Base-by-base conservation (phyloP, 2,888 invertebrate species). In the Digitonthophagus gazella region DNA sequence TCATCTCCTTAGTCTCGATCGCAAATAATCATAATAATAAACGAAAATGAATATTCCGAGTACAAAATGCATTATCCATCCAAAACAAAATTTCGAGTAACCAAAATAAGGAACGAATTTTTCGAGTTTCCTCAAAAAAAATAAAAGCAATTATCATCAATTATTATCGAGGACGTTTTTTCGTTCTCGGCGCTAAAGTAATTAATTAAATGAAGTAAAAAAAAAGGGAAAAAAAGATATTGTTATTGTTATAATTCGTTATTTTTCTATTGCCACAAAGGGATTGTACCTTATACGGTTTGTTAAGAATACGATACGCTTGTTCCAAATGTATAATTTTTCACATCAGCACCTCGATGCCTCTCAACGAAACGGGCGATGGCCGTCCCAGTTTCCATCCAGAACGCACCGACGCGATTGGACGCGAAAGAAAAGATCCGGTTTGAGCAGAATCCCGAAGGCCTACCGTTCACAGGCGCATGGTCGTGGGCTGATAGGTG, bases 271-370 rank as follows among this genome's bases (percentile, higher is more conserved):
- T 78, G 28, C 28, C 28, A 44, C 28, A 44, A 44, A 44, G 28
- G 28, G 28, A 44, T 44, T 44, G 28, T 44, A 44, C 28, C 28
- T 44, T 44, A 44, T 44, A 64, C 63, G 28, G 28, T 44, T 44
- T 44, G 28, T 44, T 44, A 44, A 44, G 6, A 44, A 44, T 44
- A 44, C 28, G 28, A 73, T 75, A 75, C 78, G 79, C 80, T 80
- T 79, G 77, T 79, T 79, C 78, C 73, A 77, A 76, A 75, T 73
- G 75, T 78, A 78, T 79, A 76, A 79, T 78, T 79, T 80, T 80
- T 78, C 78, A 79, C 76, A 74, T 74, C 76, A 44, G 78, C 80
- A 81, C 81, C 81, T 81, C 77, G 80, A 79, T 81, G 81, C 81
- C 81, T 81, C 75, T 58, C 58, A 71, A 76, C 72, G 72, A 72